Evolutionary conservation across 2,113 vertebrate genomes (phyloP).

Genomic region (Dryoscopus gambensis): DNA sequence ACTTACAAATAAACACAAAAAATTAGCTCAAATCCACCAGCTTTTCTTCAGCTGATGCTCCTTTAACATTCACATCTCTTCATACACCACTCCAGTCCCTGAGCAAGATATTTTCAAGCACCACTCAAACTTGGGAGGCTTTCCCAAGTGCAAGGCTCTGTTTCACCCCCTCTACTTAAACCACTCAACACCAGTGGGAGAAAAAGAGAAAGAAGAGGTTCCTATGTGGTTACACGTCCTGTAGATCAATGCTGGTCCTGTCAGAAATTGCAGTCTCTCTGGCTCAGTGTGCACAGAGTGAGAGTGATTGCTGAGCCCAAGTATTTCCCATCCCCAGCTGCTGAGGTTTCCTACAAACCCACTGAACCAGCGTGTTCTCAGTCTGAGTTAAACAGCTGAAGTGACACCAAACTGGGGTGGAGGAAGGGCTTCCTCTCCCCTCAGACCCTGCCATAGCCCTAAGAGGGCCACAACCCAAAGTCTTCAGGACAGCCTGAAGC

Average conservation of each 20-base stretch:
- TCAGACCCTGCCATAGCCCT: not conserved
- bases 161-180: not conserved
- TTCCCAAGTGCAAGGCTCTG: not conserved
- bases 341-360: not conserved
- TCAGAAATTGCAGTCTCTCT: not conserved
- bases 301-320: not conserved
- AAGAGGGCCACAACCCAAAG: not conserved
- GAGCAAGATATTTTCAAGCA: not conserved
- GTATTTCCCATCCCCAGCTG: not conserved
- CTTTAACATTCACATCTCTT: not conserved
- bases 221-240: not conserved
- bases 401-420: not conserved
- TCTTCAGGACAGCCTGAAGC: not conserved
- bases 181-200: rapidly evolving
- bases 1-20: not conserved
- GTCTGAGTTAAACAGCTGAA: rapidly evolving
- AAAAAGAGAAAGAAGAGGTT: not conserved
- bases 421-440: not conserved
- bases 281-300: not conserved
- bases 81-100: not conserved
- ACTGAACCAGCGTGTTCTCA: not conserved
- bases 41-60: not conserved
- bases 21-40: not conserved
- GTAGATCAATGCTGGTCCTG: not conserved
- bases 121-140: not conserved